Base-by-base conservation (phyloP, 1,140 invertebrate species). In the Pseudomyrmex flavicornis region DNA sequence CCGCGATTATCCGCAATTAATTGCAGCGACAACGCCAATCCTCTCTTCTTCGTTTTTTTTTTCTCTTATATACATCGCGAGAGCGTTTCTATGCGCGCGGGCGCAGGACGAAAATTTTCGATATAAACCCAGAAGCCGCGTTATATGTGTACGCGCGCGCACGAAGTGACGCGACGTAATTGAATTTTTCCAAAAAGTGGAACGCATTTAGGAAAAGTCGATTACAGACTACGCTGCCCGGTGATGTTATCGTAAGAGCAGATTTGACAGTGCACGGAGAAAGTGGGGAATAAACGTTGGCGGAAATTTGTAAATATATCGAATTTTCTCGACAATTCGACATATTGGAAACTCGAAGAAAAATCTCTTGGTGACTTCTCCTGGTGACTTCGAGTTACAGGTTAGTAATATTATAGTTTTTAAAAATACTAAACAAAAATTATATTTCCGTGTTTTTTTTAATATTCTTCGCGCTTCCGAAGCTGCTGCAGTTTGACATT, bases 171-270 rank as follows among this genome's bases (percentile, higher is more conserved):
- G 66, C 54, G 76, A 15, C 66, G 76, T 80, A 80, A 80, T 80
- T 72, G 76, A 70, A 80, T 80, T 80, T 80, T 80, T 80, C 20
- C 46, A 80, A 72, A 79, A 80, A 70, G 76, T 58, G 66, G 46
- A 80, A 72, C 76, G 66, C 66, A 72, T 80, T 80, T 80, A 80
- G 66, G 66, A 80, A 59, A 80, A 80, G 76, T 80, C 76, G 76
- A 80, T 80, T 80, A 80, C 76, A 72, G 66, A 54, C 76, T 79
- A 44, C 35, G 66, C 54, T 70, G 66, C 54, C 76, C 59, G 76
- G 44, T 22, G 76, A 80, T 80, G 76, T 72, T 80, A 59, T 70
- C 76, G 76, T 80, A 80, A 72, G 66, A 72, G 66, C 59, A 80
- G 76, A 72, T 80, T 72, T 70, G 66, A 72, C 66, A 52, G 52